Evolutionary conservation across 23 tunicate species (phyloP), one percentile per base, ranked within the genome.

Genomic region (Botrylloides violaceus): DNA sequence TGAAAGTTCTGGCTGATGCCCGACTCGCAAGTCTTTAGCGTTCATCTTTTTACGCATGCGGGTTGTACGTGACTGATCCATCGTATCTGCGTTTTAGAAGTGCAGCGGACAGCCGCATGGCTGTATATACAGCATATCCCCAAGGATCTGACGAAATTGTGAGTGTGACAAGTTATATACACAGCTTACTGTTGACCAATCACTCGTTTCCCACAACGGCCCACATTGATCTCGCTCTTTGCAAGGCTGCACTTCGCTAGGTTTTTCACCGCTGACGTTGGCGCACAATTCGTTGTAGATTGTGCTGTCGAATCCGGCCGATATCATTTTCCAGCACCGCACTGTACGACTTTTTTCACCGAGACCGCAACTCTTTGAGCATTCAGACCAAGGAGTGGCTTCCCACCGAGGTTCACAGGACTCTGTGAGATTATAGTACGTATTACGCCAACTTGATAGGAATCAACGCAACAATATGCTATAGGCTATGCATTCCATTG

Each of bases 371-470:
- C 74, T 68, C 59, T 32, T 34, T 12, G 74, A 68, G 36, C 74
- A 68, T 39, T 68, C 57, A 4, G 74, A 68, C 74, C 74, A 68
- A 24, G 74, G 74, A 15, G 57, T 68, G 26, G 57, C 74, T 25
- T 68, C 74, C 74, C 74, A 68, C n/a, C 74, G 35, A 0, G 74
- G 74, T n/a, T 68, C 31, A 36, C 74, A 68, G 26, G 74, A 56
- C 36, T 68, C 74, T 68, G 19, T 1, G 59, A 23, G 21, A 25
- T 28, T n/a, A n/a, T n/a, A n/a, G n/a, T n/a, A n/a, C n/a, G n/a
- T n/a, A n/a, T n/a, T n/a, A n/a, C n/a, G n/a, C n/a, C n/a, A n/a
- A n/a, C n/a, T n/a, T n/a, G n/a, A n/a, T n/a, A n/a, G n/a, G n/a
- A n/a, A n/a, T n/a, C n/a, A n/a, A n/a, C n/a, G n/a, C n/a, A n/a